A percentile compares a stretch with the other conserved stretches of the same genome.
Evolutionary conservation across 2,888 invertebrate genomes (phyloP).

Genomic region (Dryobota labecula): DNA sequence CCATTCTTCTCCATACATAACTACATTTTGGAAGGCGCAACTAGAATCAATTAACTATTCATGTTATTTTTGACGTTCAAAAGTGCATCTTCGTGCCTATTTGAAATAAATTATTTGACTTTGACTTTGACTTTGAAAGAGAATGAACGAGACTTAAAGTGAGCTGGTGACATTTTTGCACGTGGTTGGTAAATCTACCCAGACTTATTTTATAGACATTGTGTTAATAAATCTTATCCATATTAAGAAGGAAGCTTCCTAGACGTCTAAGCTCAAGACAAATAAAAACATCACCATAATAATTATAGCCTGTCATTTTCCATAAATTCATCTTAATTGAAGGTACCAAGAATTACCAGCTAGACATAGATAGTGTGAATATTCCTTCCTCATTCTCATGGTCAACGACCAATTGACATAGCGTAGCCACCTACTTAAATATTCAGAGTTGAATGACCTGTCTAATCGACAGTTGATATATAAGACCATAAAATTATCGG

Average conservation of each 20-base stretch:
- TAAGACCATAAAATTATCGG: constrained; percentile 55
- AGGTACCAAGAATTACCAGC: constrained; percentile 12
- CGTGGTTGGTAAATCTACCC: constrained; percentile 2
- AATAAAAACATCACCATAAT: constrained; percentile 17
- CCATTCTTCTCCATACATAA: too few species aligned
- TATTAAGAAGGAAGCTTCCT: neutral
- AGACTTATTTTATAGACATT: neutral
- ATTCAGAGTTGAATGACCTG: constrained; percentile 70
- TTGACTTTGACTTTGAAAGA: too few species aligned
- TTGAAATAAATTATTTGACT: too few species aligned
- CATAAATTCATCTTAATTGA: constrained; percentile 25
- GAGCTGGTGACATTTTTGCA: constrained; percentile 29
- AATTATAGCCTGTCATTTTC: constrained; percentile 15
- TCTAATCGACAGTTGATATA: constrained; percentile 63
- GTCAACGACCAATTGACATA: constrained; percentile 69
- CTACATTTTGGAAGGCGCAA: too few species aligned
- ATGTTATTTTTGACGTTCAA: too few species aligned
- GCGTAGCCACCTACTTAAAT: constrained; percentile 67
- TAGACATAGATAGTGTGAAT: constrained; percentile 43
- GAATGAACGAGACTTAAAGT: constrained; percentile 7
- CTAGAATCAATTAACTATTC: too few species aligned
- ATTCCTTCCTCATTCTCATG: constrained; percentile 59
- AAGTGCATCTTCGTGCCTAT: too few species aligned
- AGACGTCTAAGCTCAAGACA: neutral
- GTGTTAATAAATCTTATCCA: constrained; percentile 26